These are phyloP conservation scores for Todus mexicanus DNA, from an alignment of 2,797 vertebrate species.

Conservation along the genomic window DNA sequence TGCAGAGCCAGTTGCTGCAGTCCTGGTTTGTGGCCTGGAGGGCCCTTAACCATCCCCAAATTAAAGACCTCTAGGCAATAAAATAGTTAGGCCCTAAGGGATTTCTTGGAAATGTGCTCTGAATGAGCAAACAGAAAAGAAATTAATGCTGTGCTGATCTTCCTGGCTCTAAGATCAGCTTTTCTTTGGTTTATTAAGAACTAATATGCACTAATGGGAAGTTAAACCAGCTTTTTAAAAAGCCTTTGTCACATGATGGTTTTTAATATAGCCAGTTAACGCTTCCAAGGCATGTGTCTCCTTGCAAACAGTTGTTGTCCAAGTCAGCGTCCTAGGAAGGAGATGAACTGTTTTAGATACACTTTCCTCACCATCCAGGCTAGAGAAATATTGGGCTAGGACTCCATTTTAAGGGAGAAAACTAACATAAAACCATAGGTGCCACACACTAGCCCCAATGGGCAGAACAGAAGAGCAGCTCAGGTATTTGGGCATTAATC, in stretches of 20 bases:
- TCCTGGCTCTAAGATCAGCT: neutral
- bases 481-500: neutral
- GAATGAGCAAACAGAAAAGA: constrained; percentile 20
- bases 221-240: neutral
- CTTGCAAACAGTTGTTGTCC: neutral
- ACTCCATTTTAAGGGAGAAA: neutral
- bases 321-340: neutral
- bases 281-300: neutral
- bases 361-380: neutral
- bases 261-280: neutral
- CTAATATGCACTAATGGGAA: neutral
- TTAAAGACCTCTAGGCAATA: neutral
- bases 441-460: neutral
- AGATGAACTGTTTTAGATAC: neutral
- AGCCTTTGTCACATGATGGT: neutral
- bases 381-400: neutral
- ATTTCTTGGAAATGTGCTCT: neutral
- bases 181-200: neutral
- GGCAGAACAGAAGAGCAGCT: neutral
- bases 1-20: neutral
- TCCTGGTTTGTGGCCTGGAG: neutral
- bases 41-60: neutral
- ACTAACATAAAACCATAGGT: neutral
- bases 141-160: neutral
- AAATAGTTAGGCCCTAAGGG: neutral